phyloP scores from a whole-genome alignment of 2,888 invertebrate species.

The Cephus nigrinus region DNA sequence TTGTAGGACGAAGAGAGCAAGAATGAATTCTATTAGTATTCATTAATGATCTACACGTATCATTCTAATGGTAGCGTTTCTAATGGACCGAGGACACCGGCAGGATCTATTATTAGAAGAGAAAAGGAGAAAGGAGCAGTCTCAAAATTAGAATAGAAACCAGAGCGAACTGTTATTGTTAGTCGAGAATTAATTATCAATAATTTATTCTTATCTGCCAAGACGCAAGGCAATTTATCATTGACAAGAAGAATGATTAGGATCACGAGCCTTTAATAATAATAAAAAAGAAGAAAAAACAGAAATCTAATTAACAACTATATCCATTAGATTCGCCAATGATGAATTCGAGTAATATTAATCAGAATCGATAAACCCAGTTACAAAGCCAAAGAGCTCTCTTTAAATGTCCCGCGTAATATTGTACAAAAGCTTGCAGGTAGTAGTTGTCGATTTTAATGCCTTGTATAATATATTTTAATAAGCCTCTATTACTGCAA shows the following conservation, averaged over 20 bases:
- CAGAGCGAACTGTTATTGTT: not conserved
- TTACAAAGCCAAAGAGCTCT: not conserved
- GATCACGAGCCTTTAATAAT: not conserved
- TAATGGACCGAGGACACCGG: not conserved
- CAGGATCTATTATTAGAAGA: not conserved
- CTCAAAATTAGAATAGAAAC: not conserved
- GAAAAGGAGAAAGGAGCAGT: not conserved
- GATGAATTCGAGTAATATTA: not conserved
- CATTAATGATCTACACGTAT: not conserved
- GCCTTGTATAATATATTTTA: conserved; percentile 4
- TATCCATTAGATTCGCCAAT: not conserved
- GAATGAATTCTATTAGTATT: not conserved
- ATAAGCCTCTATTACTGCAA: conserved; percentile 4
- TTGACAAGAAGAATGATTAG: not conserved
- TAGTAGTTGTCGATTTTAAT: not conserved
- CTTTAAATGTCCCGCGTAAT: not conserved
- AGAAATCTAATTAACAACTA: not conserved
- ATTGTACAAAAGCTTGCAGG: not conserved
- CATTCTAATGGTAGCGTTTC: not conserved
- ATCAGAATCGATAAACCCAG: not conserved
- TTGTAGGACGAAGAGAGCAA: not conserved
- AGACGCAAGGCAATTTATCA: not conserved
- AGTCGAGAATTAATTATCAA: not conserved
- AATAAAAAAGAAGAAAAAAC: not conserved
- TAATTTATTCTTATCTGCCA: not conserved